Conservation (phyloP, 2,888 invertebrate genomes). For the Malthinus seriepunctatus region DNA sequence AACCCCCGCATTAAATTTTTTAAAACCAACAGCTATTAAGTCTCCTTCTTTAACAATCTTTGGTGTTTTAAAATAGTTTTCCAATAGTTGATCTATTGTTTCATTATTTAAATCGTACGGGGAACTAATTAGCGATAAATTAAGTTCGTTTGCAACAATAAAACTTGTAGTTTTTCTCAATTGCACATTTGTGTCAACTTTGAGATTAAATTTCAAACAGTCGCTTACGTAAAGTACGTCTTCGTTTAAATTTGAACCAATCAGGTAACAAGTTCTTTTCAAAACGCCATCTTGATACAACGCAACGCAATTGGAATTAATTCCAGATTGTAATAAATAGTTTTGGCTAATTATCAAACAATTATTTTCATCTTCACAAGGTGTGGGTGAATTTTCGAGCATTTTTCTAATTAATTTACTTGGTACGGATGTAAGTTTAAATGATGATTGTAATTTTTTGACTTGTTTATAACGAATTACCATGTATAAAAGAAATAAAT, state of each 20-base stretch:
- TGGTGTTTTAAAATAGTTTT: slow-evolving; percentile 70
- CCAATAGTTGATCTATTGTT: slow-evolving; percentile 63
- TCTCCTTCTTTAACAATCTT: slow-evolving; percentile 67
- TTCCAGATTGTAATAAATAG: slow-evolving; percentile 14
- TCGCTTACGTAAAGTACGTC: slow-evolving; percentile 8
- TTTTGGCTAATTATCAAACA: slow-evolving; percentile 38
- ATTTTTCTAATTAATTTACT: slow-evolving; percentile 28
- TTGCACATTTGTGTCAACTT: slow-evolving; percentile 12
- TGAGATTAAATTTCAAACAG: slow-evolving; percentile 28
- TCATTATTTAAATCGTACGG: slow-evolving; percentile 52
- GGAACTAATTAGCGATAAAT: slow-evolving; percentile 49
- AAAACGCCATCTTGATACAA: neutral
- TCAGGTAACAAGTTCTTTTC: slow-evolving; percentile 4
- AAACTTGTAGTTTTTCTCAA: slow-evolving; percentile 27
- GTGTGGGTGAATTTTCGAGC: neutral
- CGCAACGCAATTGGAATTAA: neutral
- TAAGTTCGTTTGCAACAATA: slow-evolving; percentile 46
- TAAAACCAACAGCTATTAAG: slow-evolving; percentile 66
- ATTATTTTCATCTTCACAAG: slow-evolving; percentile 42
- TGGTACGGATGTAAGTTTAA: slow-evolving; percentile 36
- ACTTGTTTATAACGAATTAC: slow-evolving; percentile 43
- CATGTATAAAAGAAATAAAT: slow-evolving; percentile 49
- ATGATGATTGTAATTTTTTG: slow-evolving; percentile 37
- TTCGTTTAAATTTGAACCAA: neutral
- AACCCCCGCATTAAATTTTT: slow-evolving; percentile 51